These are phyloP conservation scores for Castor canadensis DNA, from an alignment of 2,113 vertebrate genomes.

Conservation along the genomic window DNA sequence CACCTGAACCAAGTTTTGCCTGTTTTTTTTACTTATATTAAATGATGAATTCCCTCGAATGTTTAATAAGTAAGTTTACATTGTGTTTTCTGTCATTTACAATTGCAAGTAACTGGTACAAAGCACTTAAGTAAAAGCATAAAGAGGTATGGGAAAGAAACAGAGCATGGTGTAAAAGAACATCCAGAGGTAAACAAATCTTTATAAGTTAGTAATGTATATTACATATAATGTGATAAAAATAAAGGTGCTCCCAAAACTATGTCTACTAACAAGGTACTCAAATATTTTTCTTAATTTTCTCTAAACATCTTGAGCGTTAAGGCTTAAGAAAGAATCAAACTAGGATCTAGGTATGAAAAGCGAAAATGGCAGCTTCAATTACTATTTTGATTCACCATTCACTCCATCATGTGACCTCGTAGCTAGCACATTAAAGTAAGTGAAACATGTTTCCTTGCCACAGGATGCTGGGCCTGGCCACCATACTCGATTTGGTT, in stretches of 20 bases:
- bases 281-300: background rate
- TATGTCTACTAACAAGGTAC: background rate
- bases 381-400: background rate
- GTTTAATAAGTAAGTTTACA: slow-evolving; percentile 28
- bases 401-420: background rate
- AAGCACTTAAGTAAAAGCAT: background rate
- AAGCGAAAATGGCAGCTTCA: background rate
- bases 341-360: background rate
- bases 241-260: background rate
- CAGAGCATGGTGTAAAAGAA: background rate
- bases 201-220: background rate
- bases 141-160: background rate
- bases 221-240: background rate
- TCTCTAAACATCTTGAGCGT: background rate
- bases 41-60: background rate
- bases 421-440: background rate
- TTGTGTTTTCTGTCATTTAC: background rate
- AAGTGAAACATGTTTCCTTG: background rate
- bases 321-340: background rate
- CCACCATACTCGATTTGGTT: background rate
- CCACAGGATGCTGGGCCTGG: background rate
- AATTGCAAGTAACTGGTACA: background rate
- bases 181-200: background rate
- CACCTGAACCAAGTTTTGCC: background rate
- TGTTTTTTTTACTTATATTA: background rate